phyloP scores from a whole-genome alignment of 2,888 invertebrate species.

The Norana najaformis region DNA sequence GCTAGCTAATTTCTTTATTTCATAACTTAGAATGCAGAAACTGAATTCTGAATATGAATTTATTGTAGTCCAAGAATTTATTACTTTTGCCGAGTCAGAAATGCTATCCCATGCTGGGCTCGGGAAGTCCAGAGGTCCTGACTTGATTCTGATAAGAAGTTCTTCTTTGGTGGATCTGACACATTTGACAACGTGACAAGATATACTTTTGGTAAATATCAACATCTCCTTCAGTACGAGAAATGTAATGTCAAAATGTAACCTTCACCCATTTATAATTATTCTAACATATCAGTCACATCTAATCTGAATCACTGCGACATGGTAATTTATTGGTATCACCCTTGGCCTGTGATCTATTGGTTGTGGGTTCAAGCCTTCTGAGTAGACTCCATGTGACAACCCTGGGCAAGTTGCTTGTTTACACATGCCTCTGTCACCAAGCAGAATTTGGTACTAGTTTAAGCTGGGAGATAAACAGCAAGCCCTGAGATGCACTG shows the following conservation, averaged over 20 bases:
- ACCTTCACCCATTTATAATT: not conserved
- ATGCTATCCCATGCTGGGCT: constrained; percentile 10
- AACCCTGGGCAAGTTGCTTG: no score
- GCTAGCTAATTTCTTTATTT: not conserved
- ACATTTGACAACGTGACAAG: not conserved
- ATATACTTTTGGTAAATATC: not conserved
- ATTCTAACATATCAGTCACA: no score
- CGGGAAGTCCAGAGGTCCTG: constrained; percentile 19
- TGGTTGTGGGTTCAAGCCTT: no score
- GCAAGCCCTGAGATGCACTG: no score
- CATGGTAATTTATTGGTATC: no score
- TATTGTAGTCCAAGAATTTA: not conserved
- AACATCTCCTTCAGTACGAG: not conserved
- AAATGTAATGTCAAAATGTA: not conserved
- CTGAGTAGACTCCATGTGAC: no score
- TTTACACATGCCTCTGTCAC: no score
- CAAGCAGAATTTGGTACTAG: no score
- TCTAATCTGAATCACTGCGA: no score
- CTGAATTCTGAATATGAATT: not conserved
- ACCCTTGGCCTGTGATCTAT: no score
- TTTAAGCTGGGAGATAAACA: no score
- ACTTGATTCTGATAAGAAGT: constrained; percentile 18
- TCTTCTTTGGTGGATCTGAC: not conserved
- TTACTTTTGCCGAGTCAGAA: constrained; percentile 9
- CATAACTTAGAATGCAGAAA: not conserved